A percentile compares a stretch with the other conserved stretches of the same genome.
Evolutionary conservation across 1,140 invertebrate species (phyloP).

Genomic region (Piezodorus guildinii): DNA sequence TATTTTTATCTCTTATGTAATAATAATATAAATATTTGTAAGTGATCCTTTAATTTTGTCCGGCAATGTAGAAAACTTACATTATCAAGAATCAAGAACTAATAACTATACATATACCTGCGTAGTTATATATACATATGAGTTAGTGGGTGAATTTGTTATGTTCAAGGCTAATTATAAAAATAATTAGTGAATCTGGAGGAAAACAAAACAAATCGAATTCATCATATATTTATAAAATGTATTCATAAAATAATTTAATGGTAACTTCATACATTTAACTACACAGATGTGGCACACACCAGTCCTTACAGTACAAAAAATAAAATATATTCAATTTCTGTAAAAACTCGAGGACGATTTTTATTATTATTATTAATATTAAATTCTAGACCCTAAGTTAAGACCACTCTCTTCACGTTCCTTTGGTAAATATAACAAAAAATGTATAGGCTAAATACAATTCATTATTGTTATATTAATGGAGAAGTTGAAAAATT

Average conservation of each 20-base stretch:
- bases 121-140: too few species aligned
- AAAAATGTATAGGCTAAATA: not conserved
- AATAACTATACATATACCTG: too few species aligned
- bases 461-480: not conserved
- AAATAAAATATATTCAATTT: constrained; percentile 6
- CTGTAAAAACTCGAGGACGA: not conserved
- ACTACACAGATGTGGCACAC: constrained; percentile 4
- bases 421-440: not conserved
- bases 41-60: too few species aligned
- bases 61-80: too few species aligned
- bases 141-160: too few species aligned
- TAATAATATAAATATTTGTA: too few species aligned
- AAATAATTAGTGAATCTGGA: too few species aligned
- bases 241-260: constrained; percentile 8
- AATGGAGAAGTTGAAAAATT: not conserved
- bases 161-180: too few species aligned
- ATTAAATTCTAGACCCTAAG: not conserved
- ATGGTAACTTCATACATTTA: not conserved
- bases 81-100: too few species aligned
- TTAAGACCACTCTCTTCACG: constrained; percentile 1
- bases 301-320: constrained; percentile 6
- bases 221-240: not conserved
- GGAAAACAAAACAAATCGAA: too few species aligned
- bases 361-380: constrained; percentile 1
- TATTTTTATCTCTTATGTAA: too few species aligned